Base-by-base conservation (phyloP, 2,888 invertebrate species). In the Trissolcus japonicus region DNA sequence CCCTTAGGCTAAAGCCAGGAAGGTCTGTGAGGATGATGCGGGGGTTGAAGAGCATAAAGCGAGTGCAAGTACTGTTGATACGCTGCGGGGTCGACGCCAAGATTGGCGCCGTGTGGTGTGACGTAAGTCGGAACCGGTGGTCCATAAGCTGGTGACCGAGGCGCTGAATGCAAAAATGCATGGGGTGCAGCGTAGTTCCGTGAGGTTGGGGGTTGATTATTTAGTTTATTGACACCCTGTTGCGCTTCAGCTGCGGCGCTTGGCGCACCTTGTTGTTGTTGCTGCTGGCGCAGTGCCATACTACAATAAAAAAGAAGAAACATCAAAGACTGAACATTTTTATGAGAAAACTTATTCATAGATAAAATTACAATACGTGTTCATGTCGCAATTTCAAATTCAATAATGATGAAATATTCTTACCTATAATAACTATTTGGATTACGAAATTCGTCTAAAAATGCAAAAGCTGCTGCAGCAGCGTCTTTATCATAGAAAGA, bases 61-160 rank as follows among this genome's bases (percentile, higher is more conserved):
- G 89, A 89, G 81, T 89, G 89, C 73, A 89, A 73, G 71, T 89
- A 89, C 76, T 88, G 89, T 67, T 89, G 89, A 79, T 88, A 89
- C 60, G 87, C 88, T 16, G 88, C 82, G 6, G 88, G 88, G 76
- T 89, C 89, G 68, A 89, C 83, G 13, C 86, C 81, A 2, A 88
- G 59, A 66, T 88, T 89, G 13, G 89, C 83, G 21, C 84, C 87
- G 54, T 89, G 89, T 0, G 88, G 87, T 1, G 86, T 79, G 2
- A 89, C 88, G 62, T 89, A 89, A 6, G 89, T 81, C 2, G 88
- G 82, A 3, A 89, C 88, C 1, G 88, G 86, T 3, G 89, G 87
- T 0, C 85, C 88, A 35, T 89, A 89, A 7, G 84, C 78, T 4
- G 87, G 83, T 40, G 86, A 83, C 65, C 89, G 83, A 56, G 88